Evolutionary conservation across 1,140 invertebrate genomes (phyloP).

Genomic region (Neodiprion lecontei): DNA sequence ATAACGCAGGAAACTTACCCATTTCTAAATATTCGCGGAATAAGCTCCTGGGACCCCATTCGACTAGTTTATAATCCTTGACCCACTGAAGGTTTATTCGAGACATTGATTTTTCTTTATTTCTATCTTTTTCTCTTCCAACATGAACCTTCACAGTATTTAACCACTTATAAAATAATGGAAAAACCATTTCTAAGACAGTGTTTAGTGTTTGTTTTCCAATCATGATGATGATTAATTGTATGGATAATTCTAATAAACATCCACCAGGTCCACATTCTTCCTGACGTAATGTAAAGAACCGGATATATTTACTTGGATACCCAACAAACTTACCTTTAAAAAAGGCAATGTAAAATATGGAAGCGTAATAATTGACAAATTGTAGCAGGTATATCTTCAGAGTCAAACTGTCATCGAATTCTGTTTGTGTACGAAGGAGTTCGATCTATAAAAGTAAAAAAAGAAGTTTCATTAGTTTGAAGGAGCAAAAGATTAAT

Average conservation of each 20-base stretch:
- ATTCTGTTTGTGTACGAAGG: constrained; percentile 94
- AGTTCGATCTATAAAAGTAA: constrained; percentile 73
- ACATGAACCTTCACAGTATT: constrained; percentile 69
- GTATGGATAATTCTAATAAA: constrained; percentile 90
- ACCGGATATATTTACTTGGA: constrained; percentile 78
- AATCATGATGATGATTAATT: constrained; percentile 94
- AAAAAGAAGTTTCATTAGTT: constrained; percentile 15
- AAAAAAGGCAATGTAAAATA: constrained; percentile 98
- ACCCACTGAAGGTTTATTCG: constrained; percentile 78
- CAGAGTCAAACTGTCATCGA: constrained; percentile 94
- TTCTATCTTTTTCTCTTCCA: constrained; percentile 55
- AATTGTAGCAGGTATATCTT: constrained; percentile 98
- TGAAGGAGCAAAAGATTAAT: background rate
- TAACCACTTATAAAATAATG: constrained; percentile 76
- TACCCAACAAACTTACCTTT: constrained; percentile 93
- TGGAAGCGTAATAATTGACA: constrained; percentile 98
- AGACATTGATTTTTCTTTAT: constrained; percentile 48
- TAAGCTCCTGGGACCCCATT: constrained; percentile 88
- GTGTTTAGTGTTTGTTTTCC: constrained; percentile 96
- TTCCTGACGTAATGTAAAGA: constrained; percentile 83
- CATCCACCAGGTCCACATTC: constrained; percentile 91
- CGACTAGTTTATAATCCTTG: constrained; percentile 88
- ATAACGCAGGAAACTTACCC: constrained; percentile 67
- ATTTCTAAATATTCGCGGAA: constrained; percentile 98
- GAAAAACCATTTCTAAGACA: constrained; percentile 80